A percentile compares a stretch with the other conserved stretches of the same genome.
Evolutionary conservation across 2,888 invertebrate species (phyloP).

Genomic region (Schizaphis graminum): DNA sequence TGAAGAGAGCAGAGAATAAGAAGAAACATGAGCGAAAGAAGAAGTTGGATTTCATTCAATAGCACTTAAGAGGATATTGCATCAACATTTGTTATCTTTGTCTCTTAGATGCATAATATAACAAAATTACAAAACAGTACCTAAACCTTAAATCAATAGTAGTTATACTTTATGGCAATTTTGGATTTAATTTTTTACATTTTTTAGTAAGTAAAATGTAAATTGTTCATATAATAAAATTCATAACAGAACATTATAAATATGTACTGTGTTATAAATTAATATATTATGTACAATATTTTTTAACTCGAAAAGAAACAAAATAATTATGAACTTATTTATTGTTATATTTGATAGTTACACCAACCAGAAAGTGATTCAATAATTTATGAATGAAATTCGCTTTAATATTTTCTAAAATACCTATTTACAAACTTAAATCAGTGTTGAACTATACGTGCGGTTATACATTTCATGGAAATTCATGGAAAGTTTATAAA

Average conservation of each 20-base stretch:
- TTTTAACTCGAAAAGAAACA: neutral
- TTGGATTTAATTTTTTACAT: neutral
- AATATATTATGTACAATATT: neutral
- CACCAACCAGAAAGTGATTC: neutral
- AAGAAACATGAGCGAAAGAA: neutral
- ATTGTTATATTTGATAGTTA: neutral
- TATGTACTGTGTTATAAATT: too few species aligned
- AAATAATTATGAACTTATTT: neutral
- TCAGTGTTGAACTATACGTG: neutral
- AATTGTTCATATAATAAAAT: neutral
- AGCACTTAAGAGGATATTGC: neutral
- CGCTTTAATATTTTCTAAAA: neutral
- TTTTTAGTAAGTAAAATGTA: neutral
- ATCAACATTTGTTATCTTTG: conserved; percentile 12
- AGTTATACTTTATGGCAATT: neutral
- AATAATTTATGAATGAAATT: neutral
- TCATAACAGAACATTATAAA: neutral
- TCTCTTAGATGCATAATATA: neutral
- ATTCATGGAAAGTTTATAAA: too few species aligned
- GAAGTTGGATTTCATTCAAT: neutral
- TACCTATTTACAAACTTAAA: neutral
- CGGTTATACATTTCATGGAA: neutral
- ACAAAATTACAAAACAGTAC: neutral
- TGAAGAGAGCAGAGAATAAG: neutral
- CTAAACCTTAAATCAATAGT: neutral